These are phyloP conservation scores for Acleris emargana DNA, from an alignment of 2,888 invertebrate genomes.

Conservation along the genomic window DNA sequence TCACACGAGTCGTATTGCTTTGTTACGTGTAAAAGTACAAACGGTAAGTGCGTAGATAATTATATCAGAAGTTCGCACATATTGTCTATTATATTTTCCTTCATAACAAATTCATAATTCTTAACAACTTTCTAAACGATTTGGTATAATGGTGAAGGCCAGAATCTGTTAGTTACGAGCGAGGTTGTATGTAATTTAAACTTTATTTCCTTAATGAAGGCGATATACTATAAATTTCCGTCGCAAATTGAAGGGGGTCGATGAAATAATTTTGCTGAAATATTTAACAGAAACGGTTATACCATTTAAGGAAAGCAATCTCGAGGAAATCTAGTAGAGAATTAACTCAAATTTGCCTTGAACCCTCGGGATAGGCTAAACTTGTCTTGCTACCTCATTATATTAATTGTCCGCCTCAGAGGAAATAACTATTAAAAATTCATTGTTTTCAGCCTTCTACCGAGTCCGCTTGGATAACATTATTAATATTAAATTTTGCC, in stretches of 20 bases:
- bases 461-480: slow-evolving; percentile 66
- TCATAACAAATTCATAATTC: slow-evolving; percentile 28
- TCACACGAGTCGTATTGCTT: no score
- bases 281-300: slow-evolving; percentile 6
- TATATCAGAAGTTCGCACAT: neutral
- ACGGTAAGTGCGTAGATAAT: neutral
- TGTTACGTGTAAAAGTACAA: neutral
- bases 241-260: slow-evolving; percentile 14
- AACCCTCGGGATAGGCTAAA: slow-evolving; percentile 53
- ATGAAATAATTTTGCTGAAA: slow-evolving; percentile 8
- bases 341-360: slow-evolving; percentile 56
- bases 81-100: neutral
- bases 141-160: slow-evolving; percentile 25
- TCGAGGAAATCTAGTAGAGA: slow-evolving; percentile 51
- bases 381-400: slow-evolving; percentile 72
- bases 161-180: slow-evolving; percentile 20
- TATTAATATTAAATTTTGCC: slow-evolving; percentile 78
- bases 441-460: slow-evolving; percentile 66
- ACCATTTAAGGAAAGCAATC: slow-evolving; percentile 40
- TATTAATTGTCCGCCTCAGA: slow-evolving; percentile 71
- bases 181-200: slow-evolving; percentile 27
- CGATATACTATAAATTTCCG: slow-evolving; percentile 20
- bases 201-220: slow-evolving; percentile 17
- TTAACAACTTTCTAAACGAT: slow-evolving; percentile 30
- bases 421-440: slow-evolving; percentile 78